Base-by-base conservation (phyloP, 2,888 invertebrate species). In the Melanotus villosus region DNA sequence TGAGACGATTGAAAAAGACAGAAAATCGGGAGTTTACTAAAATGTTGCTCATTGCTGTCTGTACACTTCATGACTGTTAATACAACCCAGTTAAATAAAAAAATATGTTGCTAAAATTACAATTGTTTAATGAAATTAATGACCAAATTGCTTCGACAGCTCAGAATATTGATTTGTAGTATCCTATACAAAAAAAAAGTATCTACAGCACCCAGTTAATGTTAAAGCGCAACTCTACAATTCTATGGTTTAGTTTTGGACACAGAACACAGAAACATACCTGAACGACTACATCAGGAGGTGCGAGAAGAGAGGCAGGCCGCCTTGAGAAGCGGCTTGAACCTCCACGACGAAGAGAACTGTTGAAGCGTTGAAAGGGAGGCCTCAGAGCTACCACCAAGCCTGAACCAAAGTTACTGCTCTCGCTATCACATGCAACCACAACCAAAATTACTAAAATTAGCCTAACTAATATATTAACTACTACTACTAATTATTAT, bases 341-440 rank as follows among this genome's bases (percentile, higher is more conserved):
- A 64, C 80, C 82, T 59, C 80, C 79, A 64, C 83, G 80, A 21
- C 84, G 80, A 66, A 84, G 80, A 41, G 84, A 83, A 68, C 77
- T 79, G 80, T 83, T 81, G 80, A 84, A 81, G 71, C 84, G 82
- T 70, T 82, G 82, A 78, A 84, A 84, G 66, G 83, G 82, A 60
- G 84, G 83, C 75, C 83, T 79, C 76, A 84, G 78, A 71, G 83
- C 83, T 78, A 82, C 79, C 81, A 83, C 83, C 81, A 83, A 78
- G 73, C 81, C 82, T 72, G 80, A 79, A 74, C 82, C 81, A 75
- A 81, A 76, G 73, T 78, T 79, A 77, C 76, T 78, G 75, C 81
- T 83, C 81, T 85, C 83, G 78, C 84, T 84, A 82, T 77, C 77
- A 80, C 80, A 81, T 81, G 80, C 81, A 79, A 74, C 78, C 79